Evolutionary conservation across 1,140 invertebrate genomes (phyloP).

Genomic region (Cyrtorhinus lividipennis): DNA sequence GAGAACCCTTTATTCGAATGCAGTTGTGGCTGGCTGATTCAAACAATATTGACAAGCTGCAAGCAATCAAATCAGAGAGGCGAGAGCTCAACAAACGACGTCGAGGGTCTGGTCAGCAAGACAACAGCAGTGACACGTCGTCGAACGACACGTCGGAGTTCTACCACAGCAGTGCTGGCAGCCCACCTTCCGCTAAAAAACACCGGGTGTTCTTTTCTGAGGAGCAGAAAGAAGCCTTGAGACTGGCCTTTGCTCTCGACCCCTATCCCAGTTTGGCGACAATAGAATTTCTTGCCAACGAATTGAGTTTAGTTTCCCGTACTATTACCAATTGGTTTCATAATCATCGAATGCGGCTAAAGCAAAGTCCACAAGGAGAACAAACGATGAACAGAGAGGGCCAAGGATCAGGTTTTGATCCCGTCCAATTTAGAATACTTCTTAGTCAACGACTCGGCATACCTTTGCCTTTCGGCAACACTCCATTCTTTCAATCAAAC

Average conservation of each 20-base stretch:
- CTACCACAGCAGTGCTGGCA: constrained; percentile 52
- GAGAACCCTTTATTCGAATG: constrained; percentile 97
- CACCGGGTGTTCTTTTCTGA: constrained; percentile 80
- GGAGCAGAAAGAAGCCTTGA: constrained; percentile 92
- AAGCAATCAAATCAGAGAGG: constrained; percentile 73
- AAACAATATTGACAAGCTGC: constrained; percentile 78
- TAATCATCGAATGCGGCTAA: constrained; percentile 95
- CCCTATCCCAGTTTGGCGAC: constrained; percentile 91
- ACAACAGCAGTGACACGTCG: constrained; percentile 71
- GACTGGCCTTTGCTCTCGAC: constrained; percentile 84
- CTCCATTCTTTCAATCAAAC: constrained; percentile 57
- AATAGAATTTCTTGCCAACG: constrained; percentile 85
- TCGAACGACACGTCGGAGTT: constrained; percentile 80
- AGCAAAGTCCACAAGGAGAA: constrained; percentile 66
- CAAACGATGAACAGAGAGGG: constrained; percentile 31
- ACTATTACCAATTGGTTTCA: constrained; percentile 99
- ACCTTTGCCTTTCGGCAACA: constrained; percentile 49
- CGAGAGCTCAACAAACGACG: constrained; percentile 77
- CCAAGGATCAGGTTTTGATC: constrained; percentile 50
- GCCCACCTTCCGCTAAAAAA: constrained; percentile 68
- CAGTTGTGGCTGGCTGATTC: constrained; percentile 91
- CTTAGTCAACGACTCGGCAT: constrained; percentile 61
- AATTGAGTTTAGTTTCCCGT: constrained; percentile 79
- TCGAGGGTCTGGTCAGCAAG: constrained; percentile 35
- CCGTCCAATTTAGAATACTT: constrained; percentile 73